Base-by-base conservation (phyloP, 2,113 vertebrate species). In the Sceloporus undulatus region DNA sequence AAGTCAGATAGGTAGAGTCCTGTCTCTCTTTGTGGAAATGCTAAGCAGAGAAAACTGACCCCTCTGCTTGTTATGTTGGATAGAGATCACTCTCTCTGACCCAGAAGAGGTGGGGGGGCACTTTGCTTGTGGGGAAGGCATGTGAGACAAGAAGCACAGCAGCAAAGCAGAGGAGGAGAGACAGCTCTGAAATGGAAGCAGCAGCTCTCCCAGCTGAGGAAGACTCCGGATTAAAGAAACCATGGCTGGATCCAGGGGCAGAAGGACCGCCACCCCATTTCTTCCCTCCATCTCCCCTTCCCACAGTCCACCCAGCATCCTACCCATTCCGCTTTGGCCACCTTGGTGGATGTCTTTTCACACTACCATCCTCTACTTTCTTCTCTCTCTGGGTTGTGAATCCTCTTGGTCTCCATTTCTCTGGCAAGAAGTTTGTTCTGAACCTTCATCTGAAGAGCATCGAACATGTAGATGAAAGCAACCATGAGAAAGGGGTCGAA, bases 21-120 rank as follows among this genome's bases (percentile, higher is more conserved):
- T 48, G 79, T 0, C 59, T 66, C 18, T 66, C 18, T 66, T 18
- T 66, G 95, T 96, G 95, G 95, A 97, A 95, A 98, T 97, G 96
- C 95, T 97, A 97, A 98, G 97, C 96, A 96, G 94, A 90, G 94
- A 95, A 97, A 95, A 96, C 97, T 97, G 97, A 97, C 97, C 96
- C 96, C 94, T 87, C 94, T 92, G 94, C 96, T 96, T 97, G 95
- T 96, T 96, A 95, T 92, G 94, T 95, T 91, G 96, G 96, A 91
- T 82, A 34, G 91, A 95, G 94, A 96, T 96, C 96, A 97, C 95
- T 95, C 95, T 95, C 95, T 93, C 92, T 96, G 96, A 95, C 95
- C 95, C 91, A 92, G 89, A 86, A 93, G 89, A 94, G 94, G 92
- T 82, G 85, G 86, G 5, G 94, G 87, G 89, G 91, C 93, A 92